Conservation (phyloP, 2,888 invertebrate genomes). For the Ernsta delagoae region DNA sequence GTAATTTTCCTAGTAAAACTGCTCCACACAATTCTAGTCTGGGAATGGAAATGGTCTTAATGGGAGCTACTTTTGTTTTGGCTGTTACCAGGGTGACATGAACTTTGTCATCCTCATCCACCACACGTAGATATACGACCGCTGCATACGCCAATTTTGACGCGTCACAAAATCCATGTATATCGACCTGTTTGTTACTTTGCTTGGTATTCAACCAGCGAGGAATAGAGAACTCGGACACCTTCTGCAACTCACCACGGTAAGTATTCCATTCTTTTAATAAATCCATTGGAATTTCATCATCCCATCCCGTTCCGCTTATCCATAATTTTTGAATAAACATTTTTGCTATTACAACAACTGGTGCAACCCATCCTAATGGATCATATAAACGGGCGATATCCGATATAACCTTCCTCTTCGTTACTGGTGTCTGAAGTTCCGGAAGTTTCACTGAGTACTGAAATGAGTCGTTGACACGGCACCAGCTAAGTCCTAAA, state of each 20-base stretch:
- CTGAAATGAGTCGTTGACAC: background rate
- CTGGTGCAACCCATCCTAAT: background rate
- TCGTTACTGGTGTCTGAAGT: background rate
- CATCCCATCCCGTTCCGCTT: background rate
- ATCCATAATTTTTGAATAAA: background rate
- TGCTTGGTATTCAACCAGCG: background rate
- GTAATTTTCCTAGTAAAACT: background rate
- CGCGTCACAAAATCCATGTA: background rate
- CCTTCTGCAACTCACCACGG: background rate
- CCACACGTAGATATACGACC: background rate
- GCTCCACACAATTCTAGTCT: background rate
- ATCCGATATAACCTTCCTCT: background rate
- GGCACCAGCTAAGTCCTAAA: constrained; percentile 37
- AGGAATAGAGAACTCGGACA: background rate
- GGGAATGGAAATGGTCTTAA: background rate
- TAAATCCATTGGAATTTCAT: background rate
- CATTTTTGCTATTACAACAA: background rate
- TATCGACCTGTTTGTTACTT: background rate
- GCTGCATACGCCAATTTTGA: background rate
- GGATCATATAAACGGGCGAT: background rate
- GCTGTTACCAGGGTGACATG: background rate
- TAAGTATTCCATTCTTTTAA: constrained; percentile 1
- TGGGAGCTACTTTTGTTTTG: background rate
- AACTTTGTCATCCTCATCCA: background rate
- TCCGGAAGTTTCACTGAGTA: constrained; percentile 43